Percentiles rank a stretch among this genome's conserved stretches.
Conservation (phyloP, 2,113 vertebrate species). For the Stomatorhinus ivindoensis region DNA sequence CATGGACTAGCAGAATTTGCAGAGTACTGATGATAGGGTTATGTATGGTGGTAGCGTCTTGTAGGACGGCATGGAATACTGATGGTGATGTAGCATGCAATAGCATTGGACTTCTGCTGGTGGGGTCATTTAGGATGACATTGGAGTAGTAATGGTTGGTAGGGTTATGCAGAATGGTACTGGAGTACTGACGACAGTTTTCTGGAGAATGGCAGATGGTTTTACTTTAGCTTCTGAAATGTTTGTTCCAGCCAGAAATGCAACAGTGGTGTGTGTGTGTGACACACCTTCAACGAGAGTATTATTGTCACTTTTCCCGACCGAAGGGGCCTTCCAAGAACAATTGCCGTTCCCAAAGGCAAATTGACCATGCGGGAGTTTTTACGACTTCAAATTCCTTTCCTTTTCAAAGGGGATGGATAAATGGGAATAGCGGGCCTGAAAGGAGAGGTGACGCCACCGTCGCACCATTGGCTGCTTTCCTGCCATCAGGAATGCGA, state of each 20-base stretch:
- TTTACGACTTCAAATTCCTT: slow-evolving; percentile 43
- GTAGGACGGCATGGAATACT: background rate
- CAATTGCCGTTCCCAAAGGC: slow-evolving; percentile 14
- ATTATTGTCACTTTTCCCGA: slow-evolving; percentile 24
- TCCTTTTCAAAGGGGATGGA: slow-evolving; percentile 33
- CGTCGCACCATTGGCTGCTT: background rate
- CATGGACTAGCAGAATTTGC: background rate
- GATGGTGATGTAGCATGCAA: background rate
- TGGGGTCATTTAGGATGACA: background rate
- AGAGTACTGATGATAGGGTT: background rate
- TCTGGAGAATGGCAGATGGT: too few relatives aligned
- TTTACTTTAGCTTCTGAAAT: background rate
- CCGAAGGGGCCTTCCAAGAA: background rate
- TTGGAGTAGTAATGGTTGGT: background rate
- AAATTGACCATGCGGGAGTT: slow-evolving; percentile 33
- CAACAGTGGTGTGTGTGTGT: slow-evolving; percentile 20
- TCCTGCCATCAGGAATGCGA: slow-evolving; percentile 22
- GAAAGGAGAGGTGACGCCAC: slow-evolving; percentile 10
- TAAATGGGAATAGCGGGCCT: slow-evolving; percentile 32
- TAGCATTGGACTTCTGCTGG: background rate
- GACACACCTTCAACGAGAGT: slow-evolving; percentile 31
- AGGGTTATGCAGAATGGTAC: too few relatives aligned
- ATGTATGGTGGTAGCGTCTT: background rate
- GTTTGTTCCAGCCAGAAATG: background rate
- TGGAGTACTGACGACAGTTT: background rate